These are phyloP conservation scores for Poecile atricapillus DNA, from an alignment of 2,113 vertebrate genomes.

Conservation along the genomic window DNA sequence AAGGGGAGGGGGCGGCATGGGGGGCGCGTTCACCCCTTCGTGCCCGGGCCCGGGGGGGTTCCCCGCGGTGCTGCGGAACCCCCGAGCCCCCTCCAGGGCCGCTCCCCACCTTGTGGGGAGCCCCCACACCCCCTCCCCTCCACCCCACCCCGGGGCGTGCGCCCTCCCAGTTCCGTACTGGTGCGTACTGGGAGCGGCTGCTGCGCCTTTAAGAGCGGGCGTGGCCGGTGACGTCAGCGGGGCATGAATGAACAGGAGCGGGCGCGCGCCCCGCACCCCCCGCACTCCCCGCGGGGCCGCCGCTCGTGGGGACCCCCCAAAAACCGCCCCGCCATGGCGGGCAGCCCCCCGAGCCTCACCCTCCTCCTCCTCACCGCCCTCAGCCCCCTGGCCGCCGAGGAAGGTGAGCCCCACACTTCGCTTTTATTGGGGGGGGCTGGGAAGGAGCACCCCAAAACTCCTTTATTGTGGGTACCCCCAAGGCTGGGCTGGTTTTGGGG, in stretches of 20 bases:
- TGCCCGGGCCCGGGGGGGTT: not conserved
- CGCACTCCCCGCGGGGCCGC: not conserved
- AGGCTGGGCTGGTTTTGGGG: not conserved
- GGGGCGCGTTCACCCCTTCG: not conserved
- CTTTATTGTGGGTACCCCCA: not conserved
- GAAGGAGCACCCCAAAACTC: not conserved
- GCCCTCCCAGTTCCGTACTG: constrained; percentile 48
- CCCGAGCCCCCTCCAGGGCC: not conserved
- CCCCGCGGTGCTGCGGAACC: not conserved
- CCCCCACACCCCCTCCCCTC: not conserved
- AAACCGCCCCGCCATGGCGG: not conserved
- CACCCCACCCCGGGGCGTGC: not conserved
- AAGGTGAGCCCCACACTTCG: not conserved
- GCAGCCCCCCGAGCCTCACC: not conserved
- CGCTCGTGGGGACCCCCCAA: constrained; percentile 37
- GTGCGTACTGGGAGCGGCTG: constrained; percentile 70
- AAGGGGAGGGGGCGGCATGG: not conserved
- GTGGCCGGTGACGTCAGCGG: not conserved
- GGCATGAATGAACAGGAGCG: constrained; percentile 20
- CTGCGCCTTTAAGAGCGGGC: constrained; percentile 68
- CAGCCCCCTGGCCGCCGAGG: not conserved
- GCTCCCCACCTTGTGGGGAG: too few relatives aligned
- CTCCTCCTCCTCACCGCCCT: not conserved
- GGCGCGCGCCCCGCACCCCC: not conserved
- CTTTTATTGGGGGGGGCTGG: too few relatives aligned